Evolutionary conservation across 35 echinoderm and acorn worm species (phyloP), one percentile per base, ranked within the genome.

Genomic region (Lytechinus pictus): DNA sequence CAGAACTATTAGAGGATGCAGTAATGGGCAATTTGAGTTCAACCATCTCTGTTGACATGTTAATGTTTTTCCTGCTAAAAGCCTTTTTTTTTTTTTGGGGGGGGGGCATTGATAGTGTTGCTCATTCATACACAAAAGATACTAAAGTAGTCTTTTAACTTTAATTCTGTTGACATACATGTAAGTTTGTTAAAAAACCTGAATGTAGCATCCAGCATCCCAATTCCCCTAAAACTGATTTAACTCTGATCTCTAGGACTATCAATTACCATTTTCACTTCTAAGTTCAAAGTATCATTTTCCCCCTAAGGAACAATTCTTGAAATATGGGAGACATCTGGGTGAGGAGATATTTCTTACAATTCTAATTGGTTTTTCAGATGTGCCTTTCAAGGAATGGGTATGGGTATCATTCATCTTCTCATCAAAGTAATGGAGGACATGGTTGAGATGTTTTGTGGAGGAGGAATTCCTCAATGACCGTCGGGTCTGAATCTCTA

Each of bases 21-120:
- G 33, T 79, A n/a, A 79, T 79, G 66, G 66, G 66, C 66, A 79
- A 79, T 79, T 79, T 79, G 66, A 79, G 66, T 79, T 79, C 66
- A 19, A 4, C n/a, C n/a, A 79, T 24, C 66, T 79, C 16, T 79
- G 19, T 44, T 79, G 19, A 79, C 19, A 79, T 79, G 66, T 2
- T 44, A 44, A 79, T 24, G 66, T 16, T 79, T 6, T 79, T 79
- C 66, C 21, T 24, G 66, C 66, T 79, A 79, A 79, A 79, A 16
- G 19, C 6, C 12, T 71, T 71, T 71, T 71, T 66, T 1, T 66
- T 66, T 10, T 66, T 66, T 13, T 66, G 10, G 10, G 60, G 60
- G 60, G 60, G 60, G 60, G 60, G 60, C 11, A 21, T 13, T 3
- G 66, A 24, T 16, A 24, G 66, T 7, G 66, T 16, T 19, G 14